phyloP scores from a whole-genome alignment of 2,888 invertebrate genomes.

The Anagyrus pseudococci region DNA sequence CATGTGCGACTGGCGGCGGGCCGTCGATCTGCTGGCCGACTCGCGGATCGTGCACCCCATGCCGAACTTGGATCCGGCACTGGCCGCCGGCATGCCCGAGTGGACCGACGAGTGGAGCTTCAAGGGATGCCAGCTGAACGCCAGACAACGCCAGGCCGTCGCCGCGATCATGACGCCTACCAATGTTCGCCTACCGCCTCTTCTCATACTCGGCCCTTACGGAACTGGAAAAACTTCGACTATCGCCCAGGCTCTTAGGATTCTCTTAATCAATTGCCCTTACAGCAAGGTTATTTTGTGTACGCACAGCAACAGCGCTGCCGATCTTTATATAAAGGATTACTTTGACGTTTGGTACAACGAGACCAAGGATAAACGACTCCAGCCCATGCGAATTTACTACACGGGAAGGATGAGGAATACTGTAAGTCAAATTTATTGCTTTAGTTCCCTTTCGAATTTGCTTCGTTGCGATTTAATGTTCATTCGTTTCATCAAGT shows the following conservation, averaged over 20 bases:
- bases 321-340: slow-evolving; percentile 84
- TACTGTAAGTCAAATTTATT: slow-evolving; percentile 68
- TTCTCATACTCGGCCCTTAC: slow-evolving; percentile 79
- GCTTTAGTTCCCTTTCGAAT: too few relatives aligned
- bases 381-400: slow-evolving; percentile 75
- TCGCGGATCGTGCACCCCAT: slow-evolving; percentile 75
- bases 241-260: slow-evolving; percentile 67
- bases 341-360: slow-evolving; percentile 81
- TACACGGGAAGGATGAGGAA: slow-evolving; percentile 81
- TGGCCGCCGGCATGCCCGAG: slow-evolving; percentile 8
- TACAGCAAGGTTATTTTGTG: slow-evolving; percentile 79
- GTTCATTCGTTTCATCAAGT: too few relatives aligned
- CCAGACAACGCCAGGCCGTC: slow-evolving; percentile 81
- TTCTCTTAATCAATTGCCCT: slow-evolving; percentile 66
- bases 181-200: slow-evolving; percentile 71
- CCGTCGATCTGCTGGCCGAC: slow-evolving; percentile 77
- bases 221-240: slow-evolving; percentile 91
- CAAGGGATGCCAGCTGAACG: slow-evolving; percentile 72
- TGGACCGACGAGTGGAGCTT: slow-evolving; percentile 45
- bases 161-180: slow-evolving; percentile 76
- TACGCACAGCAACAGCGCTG: slow-evolving; percentile 87
- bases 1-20: slow-evolving; percentile 85
- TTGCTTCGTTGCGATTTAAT: too few relatives aligned
- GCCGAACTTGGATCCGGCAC: slow-evolving; percentile 6
- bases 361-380: slow-evolving; percentile 69